These are phyloP conservation scores for Grallaria varia DNA, from an alignment of 2,113 vertebrate species.

Conservation along the genomic window DNA sequence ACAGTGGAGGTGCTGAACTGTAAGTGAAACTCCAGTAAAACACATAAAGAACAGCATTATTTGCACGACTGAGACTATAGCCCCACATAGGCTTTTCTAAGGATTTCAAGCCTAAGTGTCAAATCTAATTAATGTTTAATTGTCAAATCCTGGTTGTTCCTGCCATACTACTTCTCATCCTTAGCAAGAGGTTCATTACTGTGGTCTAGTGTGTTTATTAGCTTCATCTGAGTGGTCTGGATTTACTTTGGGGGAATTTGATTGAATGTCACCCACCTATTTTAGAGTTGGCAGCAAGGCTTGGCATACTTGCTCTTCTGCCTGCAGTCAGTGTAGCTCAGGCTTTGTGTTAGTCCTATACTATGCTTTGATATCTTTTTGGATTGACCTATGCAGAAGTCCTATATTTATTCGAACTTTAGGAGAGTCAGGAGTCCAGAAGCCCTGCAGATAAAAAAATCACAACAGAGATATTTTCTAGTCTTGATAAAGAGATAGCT, in stretches of 20 bases:
- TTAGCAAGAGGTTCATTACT: not conserved
- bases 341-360: not conserved
- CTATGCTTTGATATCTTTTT: not conserved
- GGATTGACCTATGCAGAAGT: not conserved
- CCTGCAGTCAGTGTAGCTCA: not conserved
- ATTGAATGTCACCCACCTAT: not conserved
- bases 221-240: not conserved
- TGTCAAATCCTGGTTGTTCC: not conserved
- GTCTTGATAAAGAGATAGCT: not conserved
- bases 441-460: not conserved
- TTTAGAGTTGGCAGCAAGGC: not conserved
- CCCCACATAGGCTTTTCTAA: not conserved
- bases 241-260: not conserved
- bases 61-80: not conserved
- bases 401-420: not conserved
- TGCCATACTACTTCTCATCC: not conserved
- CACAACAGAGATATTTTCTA: not conserved
- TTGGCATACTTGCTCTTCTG: not conserved
- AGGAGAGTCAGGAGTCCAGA: not conserved
- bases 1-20: not conserved
- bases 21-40: not conserved
- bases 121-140: not conserved
- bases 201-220: not conserved
- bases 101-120: not conserved
- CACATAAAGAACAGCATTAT: not conserved